phyloP scores from a whole-genome alignment of 2,888 invertebrate species.

The Tupiocoris notatus region DNA sequence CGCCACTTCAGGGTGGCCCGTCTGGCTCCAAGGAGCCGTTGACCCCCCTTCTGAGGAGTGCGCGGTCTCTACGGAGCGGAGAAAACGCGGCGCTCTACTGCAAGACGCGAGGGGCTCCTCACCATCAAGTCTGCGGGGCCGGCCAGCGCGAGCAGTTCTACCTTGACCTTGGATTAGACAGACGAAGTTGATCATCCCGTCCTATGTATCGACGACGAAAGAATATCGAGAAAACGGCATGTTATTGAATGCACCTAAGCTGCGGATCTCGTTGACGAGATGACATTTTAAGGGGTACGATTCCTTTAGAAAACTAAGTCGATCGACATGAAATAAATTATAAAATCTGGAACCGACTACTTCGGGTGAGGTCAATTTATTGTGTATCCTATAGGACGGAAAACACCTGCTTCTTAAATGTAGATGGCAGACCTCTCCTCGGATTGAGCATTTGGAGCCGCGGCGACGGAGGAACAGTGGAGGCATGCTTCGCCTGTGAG shows the following conservation, averaged over 20 bases:
- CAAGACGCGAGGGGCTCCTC: neutral
- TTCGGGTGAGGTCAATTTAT: no score
- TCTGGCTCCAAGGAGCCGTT: conserved; percentile 39
- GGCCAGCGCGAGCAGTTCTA: neutral
- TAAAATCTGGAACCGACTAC: no score
- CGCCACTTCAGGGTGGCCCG: conserved; percentile 29
- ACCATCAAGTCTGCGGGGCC: neutral
- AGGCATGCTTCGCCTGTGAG: neutral
- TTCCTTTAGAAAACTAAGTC: no score
- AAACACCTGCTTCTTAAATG: no score
- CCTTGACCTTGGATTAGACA: neutral
- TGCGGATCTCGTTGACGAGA: no score
- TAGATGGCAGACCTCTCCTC: no score
- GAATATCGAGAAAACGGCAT: no score
- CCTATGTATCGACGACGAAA: no score
- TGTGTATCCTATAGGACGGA: no score
- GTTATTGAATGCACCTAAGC: no score
- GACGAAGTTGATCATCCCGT: neutral
- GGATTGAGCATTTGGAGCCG: neutral
- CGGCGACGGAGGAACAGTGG: neutral
- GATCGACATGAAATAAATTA: no score
- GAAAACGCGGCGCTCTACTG: neutral
- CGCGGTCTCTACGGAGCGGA: neutral
- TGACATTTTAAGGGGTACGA: no score
- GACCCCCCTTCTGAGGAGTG: conserved; percentile 11